Evolutionary conservation across 2,888 invertebrate species (phyloP).

Genomic region (Plemyria rubiginata): DNA sequence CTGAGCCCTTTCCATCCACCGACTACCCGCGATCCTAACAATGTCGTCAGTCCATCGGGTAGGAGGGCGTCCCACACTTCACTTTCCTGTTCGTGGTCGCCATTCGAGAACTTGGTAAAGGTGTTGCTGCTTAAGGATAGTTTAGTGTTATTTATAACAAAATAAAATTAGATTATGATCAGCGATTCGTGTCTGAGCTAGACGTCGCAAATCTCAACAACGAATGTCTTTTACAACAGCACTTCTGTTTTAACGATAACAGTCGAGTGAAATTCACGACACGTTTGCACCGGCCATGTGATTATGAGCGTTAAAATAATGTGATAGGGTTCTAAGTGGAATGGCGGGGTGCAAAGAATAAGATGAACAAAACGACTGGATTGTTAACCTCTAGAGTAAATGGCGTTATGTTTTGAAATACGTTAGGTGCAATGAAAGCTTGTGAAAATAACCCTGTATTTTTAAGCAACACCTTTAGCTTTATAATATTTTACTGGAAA

Average conservation of each 20-base stretch:
- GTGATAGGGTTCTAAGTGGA: slow-evolving; percentile 24
- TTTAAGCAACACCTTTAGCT: slow-evolving; percentile 22
- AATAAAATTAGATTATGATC: slow-evolving; percentile 41
- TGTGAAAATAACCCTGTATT: slow-evolving; percentile 29
- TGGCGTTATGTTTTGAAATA: slow-evolving; percentile 40
- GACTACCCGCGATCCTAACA: too few relatives aligned
- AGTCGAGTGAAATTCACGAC: slow-evolving; percentile 50
- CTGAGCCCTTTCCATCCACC: too few relatives aligned
- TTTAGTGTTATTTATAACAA: slow-evolving; percentile 29
- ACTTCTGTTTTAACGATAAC: slow-evolving; percentile 53
- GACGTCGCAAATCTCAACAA: slow-evolving; percentile 48
- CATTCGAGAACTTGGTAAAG: too few relatives aligned
- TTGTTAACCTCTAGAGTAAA: slow-evolving; percentile 41
- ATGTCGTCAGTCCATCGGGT: too few relatives aligned
- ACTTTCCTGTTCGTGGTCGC: too few relatives aligned
- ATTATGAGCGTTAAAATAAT: slow-evolving; percentile 40
- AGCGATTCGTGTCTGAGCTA: slow-evolving; percentile 26
- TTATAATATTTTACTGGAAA: slow-evolving; percentile 15
- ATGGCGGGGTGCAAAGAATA: slow-evolving; percentile 16
- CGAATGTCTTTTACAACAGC: slow-evolving; percentile 49
- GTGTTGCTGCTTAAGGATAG: slow-evolving; percentile 13
- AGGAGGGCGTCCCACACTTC: too few relatives aligned
- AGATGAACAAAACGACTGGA: slow-evolving; percentile 37
- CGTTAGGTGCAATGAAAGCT: slow-evolving; percentile 31
- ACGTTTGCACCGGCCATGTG: slow-evolving; percentile 33